phyloP scores from a whole-genome alignment of 2,113 vertebrate species.

The Vulpes ferrilata region DNA sequence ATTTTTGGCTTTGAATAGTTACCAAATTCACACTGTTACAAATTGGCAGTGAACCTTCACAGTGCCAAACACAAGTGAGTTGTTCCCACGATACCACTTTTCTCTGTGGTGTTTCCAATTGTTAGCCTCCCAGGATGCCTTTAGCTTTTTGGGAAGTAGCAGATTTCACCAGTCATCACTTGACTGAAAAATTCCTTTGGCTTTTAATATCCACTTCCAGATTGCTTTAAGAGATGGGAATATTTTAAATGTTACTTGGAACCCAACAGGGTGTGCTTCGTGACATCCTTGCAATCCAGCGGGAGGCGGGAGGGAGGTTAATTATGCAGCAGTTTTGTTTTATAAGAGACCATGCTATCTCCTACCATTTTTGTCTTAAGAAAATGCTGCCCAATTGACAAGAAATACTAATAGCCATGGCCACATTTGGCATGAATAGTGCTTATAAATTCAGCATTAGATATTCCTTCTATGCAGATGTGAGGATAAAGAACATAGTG shows the following conservation, averaged over 20 bases:
- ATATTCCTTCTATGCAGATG: neutral
- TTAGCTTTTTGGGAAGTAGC: neutral
- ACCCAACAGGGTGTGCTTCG: constrained; percentile 62
- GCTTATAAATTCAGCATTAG: constrained; percentile 18
- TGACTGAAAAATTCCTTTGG: constrained; percentile 58
- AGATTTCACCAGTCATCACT: neutral
- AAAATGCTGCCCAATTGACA: constrained; percentile 15
- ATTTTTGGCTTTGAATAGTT: constrained; percentile 60
- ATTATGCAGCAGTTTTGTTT: constrained; percentile 77
- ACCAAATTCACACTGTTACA: constrained; percentile 33
- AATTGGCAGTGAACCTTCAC: neutral
- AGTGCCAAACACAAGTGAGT: constrained; percentile 14
- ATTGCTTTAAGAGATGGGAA: constrained; percentile 49
- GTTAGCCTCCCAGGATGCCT: neutral
- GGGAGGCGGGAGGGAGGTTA: constrained; percentile 53
- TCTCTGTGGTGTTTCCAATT: neutral
- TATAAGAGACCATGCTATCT: constrained; percentile 53
- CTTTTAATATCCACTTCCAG: constrained; percentile 63
- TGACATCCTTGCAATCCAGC: constrained; percentile 61
- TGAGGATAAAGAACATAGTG: neutral
- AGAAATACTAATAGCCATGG: neutral
- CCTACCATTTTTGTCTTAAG: constrained; percentile 72
- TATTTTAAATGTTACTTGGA: constrained; percentile 74
- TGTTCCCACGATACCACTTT: neutral
- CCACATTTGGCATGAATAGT: neutral